A percentile compares a stretch with the other conserved stretches of the same genome.
These are phyloP conservation scores for Aromia moschata DNA, from an alignment of 2,888 invertebrate species.

Conservation along the genomic window DNA sequence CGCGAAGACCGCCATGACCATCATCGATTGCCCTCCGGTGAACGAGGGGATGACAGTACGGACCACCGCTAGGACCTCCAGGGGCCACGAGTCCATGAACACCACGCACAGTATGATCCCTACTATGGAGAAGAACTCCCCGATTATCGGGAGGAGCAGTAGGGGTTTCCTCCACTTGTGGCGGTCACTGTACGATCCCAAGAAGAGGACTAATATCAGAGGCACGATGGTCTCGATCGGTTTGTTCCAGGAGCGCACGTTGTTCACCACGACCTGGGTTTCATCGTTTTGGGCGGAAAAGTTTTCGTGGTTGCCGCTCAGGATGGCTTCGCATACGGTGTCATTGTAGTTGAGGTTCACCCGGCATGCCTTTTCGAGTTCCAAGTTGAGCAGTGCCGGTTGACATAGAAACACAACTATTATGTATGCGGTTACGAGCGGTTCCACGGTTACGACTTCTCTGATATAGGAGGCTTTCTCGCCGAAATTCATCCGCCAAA, in stretches of 20 bases:
- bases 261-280: constrained; percentile 64
- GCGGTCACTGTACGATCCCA: constrained; percentile 61
- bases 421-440: constrained; percentile 55
- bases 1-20: constrained; percentile 59
- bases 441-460: constrained; percentile 59
- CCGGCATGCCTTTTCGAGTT: constrained; percentile 68
- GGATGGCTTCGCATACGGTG: constrained; percentile 64
- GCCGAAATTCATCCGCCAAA: constrained; percentile 40
- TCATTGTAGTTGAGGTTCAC: constrained; percentile 65
- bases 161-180: constrained; percentile 60
- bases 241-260: constrained; percentile 59
- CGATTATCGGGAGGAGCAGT: constrained; percentile 57
- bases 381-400: constrained; percentile 65
- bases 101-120: constrained; percentile 67
- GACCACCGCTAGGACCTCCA: constrained; percentile 65
- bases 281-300: constrained; percentile 60
- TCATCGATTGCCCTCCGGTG: constrained; percentile 67
- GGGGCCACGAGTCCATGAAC: constrained; percentile 67
- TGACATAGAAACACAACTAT: constrained; percentile 53
- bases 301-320: constrained; percentile 50
- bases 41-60: constrained; percentile 68
- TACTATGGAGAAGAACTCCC: constrained; percentile 62
- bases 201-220: constrained; percentile 56
- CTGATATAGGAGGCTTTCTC: constrained; percentile 44
- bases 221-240: constrained; percentile 58